Base-by-base conservation (phyloP, 2,797 vertebrate genomes). In the Poeciliopsis presidionis region DNA sequence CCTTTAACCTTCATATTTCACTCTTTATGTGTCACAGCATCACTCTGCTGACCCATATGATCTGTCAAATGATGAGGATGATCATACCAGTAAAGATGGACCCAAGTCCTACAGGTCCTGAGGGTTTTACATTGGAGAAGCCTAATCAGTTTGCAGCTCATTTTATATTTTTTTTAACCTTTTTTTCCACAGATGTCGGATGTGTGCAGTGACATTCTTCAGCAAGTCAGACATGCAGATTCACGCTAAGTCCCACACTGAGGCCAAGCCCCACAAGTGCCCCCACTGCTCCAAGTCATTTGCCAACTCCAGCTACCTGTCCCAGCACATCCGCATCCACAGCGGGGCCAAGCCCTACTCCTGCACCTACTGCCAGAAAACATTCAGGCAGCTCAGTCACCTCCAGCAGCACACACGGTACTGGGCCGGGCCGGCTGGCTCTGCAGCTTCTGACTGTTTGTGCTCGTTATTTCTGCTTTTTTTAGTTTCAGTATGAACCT, bases 201-300 rank as follows among this genome's bases (percentile, higher is more conserved):
- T 99, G 97, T 99, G 98, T 89, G 97, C 98, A 6, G 96, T 99
- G 95, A 99, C 98, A 2, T 99, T 99, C 96, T 98, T 98, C 95
- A 98, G 97, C 89, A 99, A 99, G 96, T 99, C 98, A 25, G 98
- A 99, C 96, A 99, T 99, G 98, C 98, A 99, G 96, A 98, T 99
- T 95, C 98, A 99, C 92, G 97, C 98, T 93, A 99, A 99, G 95
- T 98, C 98, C 49, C 94, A 94, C 74, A 94, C 92, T 0, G 92
- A 99, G 96, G 96, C 97, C 95, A 99, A 99, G 95, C 98, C 98
- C 84, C 98, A 99, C 95, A 99, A 99, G 96, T 99, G 98, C 91
- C 98, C 97, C 78, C 98, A 99, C 94, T 99, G 98, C 90, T 98
- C 98, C 92, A 99, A 99, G 96, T 98, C 97, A 67, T 99, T 99